These are phyloP conservation scores for Arbacia lixula DNA, from an alignment of 53 echinoderm and acorn worm species.

Conservation along the genomic window DNA sequence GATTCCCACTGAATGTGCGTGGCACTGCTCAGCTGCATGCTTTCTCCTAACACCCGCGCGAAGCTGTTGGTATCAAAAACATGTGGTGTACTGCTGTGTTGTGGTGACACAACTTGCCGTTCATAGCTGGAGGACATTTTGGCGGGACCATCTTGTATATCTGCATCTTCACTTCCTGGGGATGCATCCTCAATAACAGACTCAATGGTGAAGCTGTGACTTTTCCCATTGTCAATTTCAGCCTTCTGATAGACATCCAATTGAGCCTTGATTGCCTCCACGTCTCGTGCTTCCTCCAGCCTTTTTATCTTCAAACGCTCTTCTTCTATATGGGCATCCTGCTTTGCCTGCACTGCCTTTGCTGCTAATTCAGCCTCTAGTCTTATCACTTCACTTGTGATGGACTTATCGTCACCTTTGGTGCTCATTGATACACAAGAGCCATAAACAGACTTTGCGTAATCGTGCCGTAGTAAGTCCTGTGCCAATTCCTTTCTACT, in stretches of 20 bases:
- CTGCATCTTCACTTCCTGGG: background rate
- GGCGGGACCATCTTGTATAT: background rate
- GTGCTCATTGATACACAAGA: background rate
- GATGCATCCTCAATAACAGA: too few species aligned
- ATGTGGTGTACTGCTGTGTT: background rate
- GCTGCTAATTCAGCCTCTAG: too few species aligned
- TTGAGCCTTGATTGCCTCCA: too few species aligned
- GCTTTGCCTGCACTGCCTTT: background rate
- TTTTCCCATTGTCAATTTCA: too few species aligned
- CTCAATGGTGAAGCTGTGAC: too few species aligned
- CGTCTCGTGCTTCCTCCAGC: too few species aligned
- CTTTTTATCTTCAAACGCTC: too few species aligned
- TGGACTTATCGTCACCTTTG: background rate
- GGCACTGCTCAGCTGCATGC: conserved; percentile 38
- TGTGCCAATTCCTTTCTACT: background rate
- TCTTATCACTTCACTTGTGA: conserved; percentile 3
- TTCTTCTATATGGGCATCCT: background rate
- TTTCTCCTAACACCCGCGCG: conserved; percentile 28
- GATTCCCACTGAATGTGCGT: conserved; percentile 30
- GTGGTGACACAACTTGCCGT: background rate
- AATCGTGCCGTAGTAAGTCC: background rate
- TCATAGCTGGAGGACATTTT: background rate
- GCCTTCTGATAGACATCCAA: too few species aligned
- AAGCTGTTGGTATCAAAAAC: background rate
- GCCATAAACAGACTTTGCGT: background rate